Evolutionary conservation across 2,113 vertebrate genomes (phyloP).

Genomic region (Eolophus roseicapilla): DNA sequence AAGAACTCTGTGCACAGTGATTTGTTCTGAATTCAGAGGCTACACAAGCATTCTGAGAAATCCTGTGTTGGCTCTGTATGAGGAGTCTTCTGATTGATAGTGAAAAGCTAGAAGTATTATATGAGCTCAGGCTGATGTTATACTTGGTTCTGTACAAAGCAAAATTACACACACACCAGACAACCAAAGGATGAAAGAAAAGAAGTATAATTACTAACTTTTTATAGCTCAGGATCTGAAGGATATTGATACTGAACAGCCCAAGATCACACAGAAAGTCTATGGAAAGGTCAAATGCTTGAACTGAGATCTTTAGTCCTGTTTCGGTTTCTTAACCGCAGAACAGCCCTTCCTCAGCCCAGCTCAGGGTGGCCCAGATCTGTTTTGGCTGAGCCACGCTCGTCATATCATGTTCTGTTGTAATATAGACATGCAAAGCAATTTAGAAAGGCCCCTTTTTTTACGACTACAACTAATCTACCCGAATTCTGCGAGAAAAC

Average conservation of each 20-base stretch:
- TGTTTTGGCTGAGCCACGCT: neutral
- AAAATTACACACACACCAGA: neutral
- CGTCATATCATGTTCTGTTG: neutral
- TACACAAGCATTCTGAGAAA: neutral
- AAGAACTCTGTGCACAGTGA: neutral
- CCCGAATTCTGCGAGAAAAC: neutral
- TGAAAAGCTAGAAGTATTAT: neutral
- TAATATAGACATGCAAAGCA: neutral
- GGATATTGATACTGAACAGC: neutral
- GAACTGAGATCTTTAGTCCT: neutral
- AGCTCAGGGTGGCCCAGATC: neutral
- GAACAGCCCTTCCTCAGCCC: neutral
- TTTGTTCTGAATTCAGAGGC: neutral
- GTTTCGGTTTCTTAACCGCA: neutral
- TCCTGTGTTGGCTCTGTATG: neutral
- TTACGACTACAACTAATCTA: slow-evolving; percentile 21
- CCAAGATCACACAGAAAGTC: neutral
- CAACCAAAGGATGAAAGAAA: neutral
- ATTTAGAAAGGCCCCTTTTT: neutral
- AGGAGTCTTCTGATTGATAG: neutral
- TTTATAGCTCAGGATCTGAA: neutral
- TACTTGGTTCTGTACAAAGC: neutral
- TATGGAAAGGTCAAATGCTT: neutral
- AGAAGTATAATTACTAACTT: neutral
- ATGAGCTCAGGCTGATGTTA: neutral